A percentile compares a stretch with the other conserved stretches of the same genome.
Evolutionary conservation across 2,888 invertebrate genomes (phyloP).

Genomic region (Aphrophora alni): DNA sequence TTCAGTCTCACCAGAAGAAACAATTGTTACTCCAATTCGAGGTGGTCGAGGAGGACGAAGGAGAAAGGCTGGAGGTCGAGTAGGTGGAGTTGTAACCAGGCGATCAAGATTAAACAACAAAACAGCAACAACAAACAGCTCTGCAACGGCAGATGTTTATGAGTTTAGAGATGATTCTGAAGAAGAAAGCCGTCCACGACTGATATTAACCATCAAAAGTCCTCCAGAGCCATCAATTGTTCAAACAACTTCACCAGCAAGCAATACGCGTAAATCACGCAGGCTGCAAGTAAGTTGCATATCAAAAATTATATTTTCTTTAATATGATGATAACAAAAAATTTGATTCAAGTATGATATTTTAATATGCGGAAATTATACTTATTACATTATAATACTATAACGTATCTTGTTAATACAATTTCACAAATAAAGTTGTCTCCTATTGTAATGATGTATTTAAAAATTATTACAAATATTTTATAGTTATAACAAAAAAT

Average conservation of each 20-base stretch:
- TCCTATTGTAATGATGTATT: too few relatives aligned
- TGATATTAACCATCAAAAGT: slow-evolving; percentile 83
- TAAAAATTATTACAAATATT: too few relatives aligned
- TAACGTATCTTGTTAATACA: too few relatives aligned
- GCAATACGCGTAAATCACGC: slow-evolving; percentile 75
- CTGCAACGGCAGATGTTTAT: slow-evolving; percentile 76
- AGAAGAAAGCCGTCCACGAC: slow-evolving; percentile 69
- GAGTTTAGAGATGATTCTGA: slow-evolving; percentile 93
- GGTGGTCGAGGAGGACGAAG: slow-evolving; percentile 60
- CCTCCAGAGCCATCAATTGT: slow-evolving; percentile 55
- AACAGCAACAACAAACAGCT: slow-evolving; percentile 41
- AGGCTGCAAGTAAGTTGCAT: slow-evolving; percentile 80
- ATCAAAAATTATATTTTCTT: too few relatives aligned
- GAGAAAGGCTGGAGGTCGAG: slow-evolving; percentile 55
- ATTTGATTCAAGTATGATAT: too few relatives aligned
- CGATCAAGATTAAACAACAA: slow-evolving; percentile 43
- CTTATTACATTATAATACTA: too few relatives aligned
- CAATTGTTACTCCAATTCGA: slow-evolving; percentile 59
- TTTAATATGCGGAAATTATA: too few relatives aligned
- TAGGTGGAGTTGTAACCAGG: slow-evolving; percentile 43
- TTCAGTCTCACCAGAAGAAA: slow-evolving; percentile 30
- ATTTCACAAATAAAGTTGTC: too few relatives aligned
- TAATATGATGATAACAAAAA: too few relatives aligned
- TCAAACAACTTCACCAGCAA: slow-evolving; percentile 40
- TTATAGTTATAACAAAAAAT: too few relatives aligned